Evolutionary conservation across 2,797 vertebrate species (phyloP), one percentile per base, ranked within the genome.

Genomic region (Sebastiscus albofasciatus): DNA sequence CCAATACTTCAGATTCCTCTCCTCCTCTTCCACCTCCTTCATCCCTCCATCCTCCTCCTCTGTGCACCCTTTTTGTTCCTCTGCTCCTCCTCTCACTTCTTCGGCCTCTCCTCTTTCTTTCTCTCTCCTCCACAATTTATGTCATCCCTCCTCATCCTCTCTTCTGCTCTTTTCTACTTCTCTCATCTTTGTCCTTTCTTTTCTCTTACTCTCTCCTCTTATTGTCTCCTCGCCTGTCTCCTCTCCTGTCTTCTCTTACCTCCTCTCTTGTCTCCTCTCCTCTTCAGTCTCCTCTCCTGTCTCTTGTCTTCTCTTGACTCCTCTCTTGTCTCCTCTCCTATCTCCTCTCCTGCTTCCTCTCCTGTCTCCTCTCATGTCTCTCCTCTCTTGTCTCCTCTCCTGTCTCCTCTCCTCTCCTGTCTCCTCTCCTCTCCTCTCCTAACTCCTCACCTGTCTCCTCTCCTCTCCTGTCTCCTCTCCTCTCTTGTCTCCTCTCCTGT

Each of bases 1-100:
- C 72, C 75, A 67, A 73, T 73, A 67, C 55, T 65, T 82, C 26
- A 62, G 76, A 87, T 75, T 86, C 78, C 67, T 86, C 80, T 85
- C 68, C 64, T 71, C 70, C 73, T 78, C 52, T 6, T 26, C 34
- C 61, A 77, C 59, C 66, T 71, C 72, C 39, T 72, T 93, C 58
- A 14, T 36, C 52, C 36, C 49, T 58, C 34, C 24, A 39, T 72
- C 54, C 56, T 56, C 61, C 20, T 67, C 36, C 26, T 29, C 26
- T 10, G 11, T 13, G 56, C 24, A 29, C 16, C 20, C 22, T 56
- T 59, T 59, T 59, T 18, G 13, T 74, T 69, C 75, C 67, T 85
- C 80, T 85, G 60, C 54, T 72, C 68, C 68, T 76, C 36, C 36
- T 58, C 33, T 74, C 26, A 20, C 34, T 36, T n/a, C n/a, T 34